phyloP scores from a whole-genome alignment of 2,113 vertebrate genomes.

The Ranitomeya imitator region DNA sequence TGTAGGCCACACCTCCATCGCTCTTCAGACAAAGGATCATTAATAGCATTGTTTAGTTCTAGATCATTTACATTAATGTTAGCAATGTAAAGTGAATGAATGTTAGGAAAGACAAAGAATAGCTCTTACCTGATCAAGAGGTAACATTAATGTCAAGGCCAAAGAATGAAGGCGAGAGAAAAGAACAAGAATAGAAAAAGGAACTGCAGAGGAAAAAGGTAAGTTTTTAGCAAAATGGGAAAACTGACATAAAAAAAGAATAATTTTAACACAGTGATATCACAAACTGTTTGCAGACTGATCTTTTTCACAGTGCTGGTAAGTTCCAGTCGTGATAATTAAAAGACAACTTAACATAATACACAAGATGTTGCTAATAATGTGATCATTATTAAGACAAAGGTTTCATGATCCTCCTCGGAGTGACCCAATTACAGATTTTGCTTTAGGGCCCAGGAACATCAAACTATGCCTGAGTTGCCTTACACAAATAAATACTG shows the following conservation, averaged over 20 bases:
- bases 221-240: slow-evolving; percentile 40
- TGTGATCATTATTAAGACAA: neutral
- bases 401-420: neutral
- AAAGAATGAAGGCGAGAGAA: slow-evolving; percentile 99
- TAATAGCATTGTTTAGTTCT: neutral
- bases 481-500: neutral
- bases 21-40: neutral
- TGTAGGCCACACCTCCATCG: too few species aligned
- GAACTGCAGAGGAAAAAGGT: slow-evolving; percentile 85
- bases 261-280: neutral
- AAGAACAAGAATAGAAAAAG: slow-evolving; percentile 99
- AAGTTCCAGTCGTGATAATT: neutral
- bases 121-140: slow-evolving; percentile 90
- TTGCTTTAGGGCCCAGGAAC: too few species aligned
- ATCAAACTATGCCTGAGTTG: neutral
- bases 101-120: slow-evolving; percentile 51
- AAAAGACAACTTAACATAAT: neutral
- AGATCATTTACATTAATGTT: neutral
- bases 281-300: neutral
- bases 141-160: slow-evolving; percentile 95
- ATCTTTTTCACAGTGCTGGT: neutral
- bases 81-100: neutral
- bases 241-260: neutral
- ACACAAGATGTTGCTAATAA: neutral
- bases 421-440: too few species aligned